Percentiles rank a stretch among this genome's conserved stretches.
phyloP scores from a whole-genome alignment of 1,140 invertebrate species.

The Yoshiicerus persimilis region DNA sequence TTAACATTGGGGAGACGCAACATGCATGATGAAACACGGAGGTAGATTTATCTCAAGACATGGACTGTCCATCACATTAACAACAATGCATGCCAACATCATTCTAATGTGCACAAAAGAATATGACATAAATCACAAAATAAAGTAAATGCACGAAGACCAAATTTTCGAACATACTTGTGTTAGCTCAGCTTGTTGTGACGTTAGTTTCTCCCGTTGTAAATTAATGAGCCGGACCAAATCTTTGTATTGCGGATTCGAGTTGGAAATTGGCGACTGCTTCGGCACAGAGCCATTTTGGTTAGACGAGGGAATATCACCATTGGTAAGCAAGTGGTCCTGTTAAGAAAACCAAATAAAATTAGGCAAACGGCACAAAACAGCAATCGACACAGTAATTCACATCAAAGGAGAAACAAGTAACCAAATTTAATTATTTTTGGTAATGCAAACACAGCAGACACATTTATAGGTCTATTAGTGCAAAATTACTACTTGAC shows the following conservation, averaged over 20 bases:
- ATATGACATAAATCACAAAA: background rate
- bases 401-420: background rate
- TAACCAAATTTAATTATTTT: background rate
- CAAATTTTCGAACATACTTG: constrained; percentile 62
- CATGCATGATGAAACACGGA: background rate
- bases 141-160: background rate
- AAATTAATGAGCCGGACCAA: constrained; percentile 82
- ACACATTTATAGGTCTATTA: too few relatives aligned
- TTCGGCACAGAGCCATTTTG: constrained; percentile 36
- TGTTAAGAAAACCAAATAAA: background rate
- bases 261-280: constrained; percentile 17
- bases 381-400: background rate
- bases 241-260: constrained; percentile 61
- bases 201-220: constrained; percentile 82
- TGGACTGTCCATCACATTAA: background rate
- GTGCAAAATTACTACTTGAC: too few relatives aligned
- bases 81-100: background rate
- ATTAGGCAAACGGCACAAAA: background rate
- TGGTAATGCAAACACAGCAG: too few relatives aligned
- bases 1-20: too few relatives aligned
- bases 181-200: constrained; percentile 84
- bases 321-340: constrained; percentile 38
- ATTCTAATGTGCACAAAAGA: background rate
- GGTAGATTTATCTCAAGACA: too few relatives aligned
- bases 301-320: constrained; percentile 34